A percentile compares a stretch with the other conserved stretches of the same genome.
These are phyloP conservation scores for Anguilla japonica DNA, from an alignment of 2,113 vertebrate species.

Conservation along the genomic window DNA sequence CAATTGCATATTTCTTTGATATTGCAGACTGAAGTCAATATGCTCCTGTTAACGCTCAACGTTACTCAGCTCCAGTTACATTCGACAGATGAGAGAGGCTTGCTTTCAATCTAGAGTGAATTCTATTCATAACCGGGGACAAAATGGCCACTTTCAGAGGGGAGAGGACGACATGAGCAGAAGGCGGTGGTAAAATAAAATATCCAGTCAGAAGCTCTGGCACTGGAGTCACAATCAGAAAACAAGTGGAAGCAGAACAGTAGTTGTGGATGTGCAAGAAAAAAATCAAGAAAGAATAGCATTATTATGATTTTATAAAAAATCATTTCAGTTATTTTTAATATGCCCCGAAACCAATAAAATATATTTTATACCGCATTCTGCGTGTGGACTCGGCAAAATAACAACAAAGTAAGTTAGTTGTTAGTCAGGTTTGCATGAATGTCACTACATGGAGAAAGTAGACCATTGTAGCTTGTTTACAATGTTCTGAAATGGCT, in stretches of 20 bases:
- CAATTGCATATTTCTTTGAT: conserved; percentile 15
- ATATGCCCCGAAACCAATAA: conserved; percentile 14
- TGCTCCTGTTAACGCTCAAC: conserved; percentile 19
- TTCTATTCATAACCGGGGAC: conserved; percentile 37
- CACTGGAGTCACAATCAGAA: conserved; percentile 2
- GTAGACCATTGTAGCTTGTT: too few species aligned
- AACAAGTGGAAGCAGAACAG: not conserved
- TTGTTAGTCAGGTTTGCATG: too few species aligned
- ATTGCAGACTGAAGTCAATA: conserved; percentile 18
- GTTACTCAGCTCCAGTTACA: conserved; percentile 22
- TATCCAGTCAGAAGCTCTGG: not conserved
- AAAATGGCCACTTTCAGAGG: conserved; percentile 3
- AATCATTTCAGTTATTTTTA: not conserved
- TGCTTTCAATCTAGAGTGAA: conserved; percentile 28
- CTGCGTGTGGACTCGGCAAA: too few species aligned
- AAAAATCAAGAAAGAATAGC: not conserved
- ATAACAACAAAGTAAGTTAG: too few species aligned
- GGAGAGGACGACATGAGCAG: not conserved
- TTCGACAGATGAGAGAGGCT: conserved; percentile 7
- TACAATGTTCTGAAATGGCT: too few species aligned
- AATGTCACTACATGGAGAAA: too few species aligned
- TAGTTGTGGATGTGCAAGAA: not conserved
- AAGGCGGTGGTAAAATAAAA: not conserved
- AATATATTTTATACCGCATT: not conserved
- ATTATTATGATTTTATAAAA: not conserved